phyloP scores from a whole-genome alignment of 2,113 vertebrate genomes.

The Miniopterus natalensis region DNA sequence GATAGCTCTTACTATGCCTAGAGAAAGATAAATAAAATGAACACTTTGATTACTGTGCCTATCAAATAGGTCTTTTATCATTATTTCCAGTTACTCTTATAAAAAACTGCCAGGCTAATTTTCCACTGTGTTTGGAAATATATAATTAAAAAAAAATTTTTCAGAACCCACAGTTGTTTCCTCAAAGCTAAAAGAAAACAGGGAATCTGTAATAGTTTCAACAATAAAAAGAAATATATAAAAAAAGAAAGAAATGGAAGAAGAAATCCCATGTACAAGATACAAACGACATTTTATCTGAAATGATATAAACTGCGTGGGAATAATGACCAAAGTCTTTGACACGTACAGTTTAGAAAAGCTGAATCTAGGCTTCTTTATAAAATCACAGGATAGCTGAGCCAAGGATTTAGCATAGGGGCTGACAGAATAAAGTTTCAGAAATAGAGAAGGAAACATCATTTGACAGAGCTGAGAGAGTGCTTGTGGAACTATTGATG shows the following conservation, averaged over 20 bases:
- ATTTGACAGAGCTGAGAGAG: conserved; percentile 6
- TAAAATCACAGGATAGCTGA: background rate
- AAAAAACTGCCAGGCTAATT: background rate
- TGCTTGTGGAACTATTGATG: background rate
- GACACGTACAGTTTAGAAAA: background rate
- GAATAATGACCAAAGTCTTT: background rate
- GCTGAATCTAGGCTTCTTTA: background rate
- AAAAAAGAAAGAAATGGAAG: background rate
- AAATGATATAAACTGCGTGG: background rate
- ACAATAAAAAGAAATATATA: too few relatives aligned
- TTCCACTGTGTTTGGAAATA: conserved; percentile 15
- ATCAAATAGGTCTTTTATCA: background rate
- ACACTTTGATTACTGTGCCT: background rate
- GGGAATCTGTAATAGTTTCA: too few relatives aligned
- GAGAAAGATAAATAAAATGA: conserved; percentile 14
- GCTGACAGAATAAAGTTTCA: background rate
- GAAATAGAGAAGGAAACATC: background rate
- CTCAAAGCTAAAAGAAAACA: background rate
- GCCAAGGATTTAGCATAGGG: background rate
- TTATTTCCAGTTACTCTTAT: background rate
- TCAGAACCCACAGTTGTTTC: background rate
- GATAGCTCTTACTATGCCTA: background rate
- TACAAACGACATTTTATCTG: conserved; percentile 49
- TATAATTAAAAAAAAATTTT: background rate
- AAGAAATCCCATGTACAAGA: background rate